Evolutionary conservation across 2,113 vertebrate species (phyloP), one percentile per base, ranked within the genome.

Genomic region (Desmodus rotundus): DNA sequence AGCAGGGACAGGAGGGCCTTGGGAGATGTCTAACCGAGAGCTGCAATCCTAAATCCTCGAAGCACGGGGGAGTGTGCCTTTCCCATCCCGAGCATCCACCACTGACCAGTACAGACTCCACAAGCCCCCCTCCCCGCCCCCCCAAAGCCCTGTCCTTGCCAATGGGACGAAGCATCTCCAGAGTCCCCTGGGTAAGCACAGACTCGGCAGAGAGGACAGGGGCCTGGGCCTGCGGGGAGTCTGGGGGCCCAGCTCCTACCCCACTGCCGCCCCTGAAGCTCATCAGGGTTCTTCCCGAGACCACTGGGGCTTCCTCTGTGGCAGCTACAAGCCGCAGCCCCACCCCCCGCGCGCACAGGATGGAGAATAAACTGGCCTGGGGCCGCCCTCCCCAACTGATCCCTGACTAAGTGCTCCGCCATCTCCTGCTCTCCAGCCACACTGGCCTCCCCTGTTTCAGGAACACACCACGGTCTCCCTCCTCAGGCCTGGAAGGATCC

Each of bases 391-490:
- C 43, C 19, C 28, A 0, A 45, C 41, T 26, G 6, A 0, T 0
- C 13, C 17, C 43, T 0, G 0, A 19, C 47, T 5, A 1, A 28
- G 5, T 2, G 1, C 38, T 28, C 36, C 1, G 0, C 63, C 13
- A 36, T 9, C 15, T 63, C 84, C 77, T 28, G 47, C 15, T 0
- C 0, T 26, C 45, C 36, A 13, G 50, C 17, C 65, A 17, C 28
- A 7, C 13, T 1, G 20, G 61, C 36, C 45, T 24, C 26, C 33
- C 2, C 0, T 2, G 14, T 45, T 11, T 41, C 63, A n/a, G n/a
- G 50, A 81, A 11, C 50, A 41, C 36, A 31, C 17, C 0, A 10
- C 4, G 31, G 45, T 43, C 28, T 45, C 31, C 38, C 16, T 41
- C 52, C 28, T 11, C n/a, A 33, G n/a, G 5, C 56, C 73, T 58